These are phyloP conservation scores for Stercorarius parasiticus DNA, from an alignment of 2,113 vertebrate species.

Conservation along the genomic window DNA sequence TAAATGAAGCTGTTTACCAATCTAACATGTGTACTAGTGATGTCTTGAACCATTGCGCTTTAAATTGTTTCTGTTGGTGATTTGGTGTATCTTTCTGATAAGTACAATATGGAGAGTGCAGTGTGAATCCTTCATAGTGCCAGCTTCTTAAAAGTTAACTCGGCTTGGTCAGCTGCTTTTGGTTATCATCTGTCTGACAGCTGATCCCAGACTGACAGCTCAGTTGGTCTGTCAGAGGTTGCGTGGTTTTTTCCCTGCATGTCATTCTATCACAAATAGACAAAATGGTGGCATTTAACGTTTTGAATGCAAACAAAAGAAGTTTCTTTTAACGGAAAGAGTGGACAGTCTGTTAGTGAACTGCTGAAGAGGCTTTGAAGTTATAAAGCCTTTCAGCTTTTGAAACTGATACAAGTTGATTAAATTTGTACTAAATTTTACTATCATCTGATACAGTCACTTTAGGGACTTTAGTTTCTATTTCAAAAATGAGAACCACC, in stretches of 20 bases:
- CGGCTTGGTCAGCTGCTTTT: slow-evolving; percentile 12
- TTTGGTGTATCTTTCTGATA: neutral
- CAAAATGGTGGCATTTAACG: neutral
- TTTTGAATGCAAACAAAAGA: neutral
- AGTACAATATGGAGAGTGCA: neutral
- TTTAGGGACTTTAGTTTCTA: neutral
- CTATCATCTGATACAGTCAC: neutral
- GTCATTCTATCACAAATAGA: neutral
- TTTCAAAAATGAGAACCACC: neutral
- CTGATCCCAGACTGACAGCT: neutral
- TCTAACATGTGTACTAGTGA: neutral
- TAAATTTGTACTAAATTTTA: neutral
- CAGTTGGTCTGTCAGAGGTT: neutral
- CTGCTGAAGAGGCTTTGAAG: neutral
- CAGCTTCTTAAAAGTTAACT: neutral
- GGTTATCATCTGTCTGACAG: slow-evolving; percentile 6
- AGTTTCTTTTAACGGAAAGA: neutral
- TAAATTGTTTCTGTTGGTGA: neutral
- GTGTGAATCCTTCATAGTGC: neutral
- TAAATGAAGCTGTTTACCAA: neutral
- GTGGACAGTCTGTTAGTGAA: neutral
- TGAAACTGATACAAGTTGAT: neutral
- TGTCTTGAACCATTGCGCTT: neutral
- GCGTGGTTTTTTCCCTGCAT: neutral
- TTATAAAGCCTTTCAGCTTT: neutral